Conservation (phyloP, 2,888 invertebrate species). For the Oscheius sp. region DNA sequence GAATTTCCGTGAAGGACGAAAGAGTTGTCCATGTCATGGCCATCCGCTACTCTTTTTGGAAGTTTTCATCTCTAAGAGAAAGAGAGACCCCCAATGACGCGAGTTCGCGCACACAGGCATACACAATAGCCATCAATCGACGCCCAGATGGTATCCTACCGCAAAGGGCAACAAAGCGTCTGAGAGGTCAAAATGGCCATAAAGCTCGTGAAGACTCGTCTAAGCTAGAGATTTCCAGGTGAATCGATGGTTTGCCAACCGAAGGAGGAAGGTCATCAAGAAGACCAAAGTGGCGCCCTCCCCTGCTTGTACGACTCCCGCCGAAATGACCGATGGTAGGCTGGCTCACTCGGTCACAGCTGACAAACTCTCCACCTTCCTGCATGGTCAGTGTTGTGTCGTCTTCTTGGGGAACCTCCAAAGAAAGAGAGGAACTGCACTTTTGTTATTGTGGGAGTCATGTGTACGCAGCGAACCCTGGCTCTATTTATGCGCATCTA, state of each 20-base stretch:
- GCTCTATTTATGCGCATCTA: neutral
- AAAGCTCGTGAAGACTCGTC: neutral
- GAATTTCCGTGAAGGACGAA: neutral
- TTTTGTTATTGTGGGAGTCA: neutral
- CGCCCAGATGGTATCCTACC: constrained; percentile 26
- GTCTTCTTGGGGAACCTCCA: neutral
- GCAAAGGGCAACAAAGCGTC: constrained; percentile 28
- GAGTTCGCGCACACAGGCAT: neutral
- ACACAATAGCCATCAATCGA: constrained; percentile 28
- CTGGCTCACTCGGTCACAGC: neutral
- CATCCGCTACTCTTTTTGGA: neutral
- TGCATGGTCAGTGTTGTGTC: constrained; percentile 23
- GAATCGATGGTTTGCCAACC: constrained; percentile 52
- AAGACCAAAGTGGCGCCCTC: constrained; percentile 17
- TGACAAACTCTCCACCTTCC: neutral
- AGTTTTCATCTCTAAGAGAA: neutral
- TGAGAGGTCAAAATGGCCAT: neutral
- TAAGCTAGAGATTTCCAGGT: constrained; percentile 42
- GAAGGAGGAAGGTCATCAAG: constrained; percentile 45
- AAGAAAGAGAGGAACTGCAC: neutral
- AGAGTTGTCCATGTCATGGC: constrained; percentile 16
- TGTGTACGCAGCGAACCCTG: neutral
- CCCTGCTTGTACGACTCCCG: constrained; percentile 11
- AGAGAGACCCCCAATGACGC: constrained; percentile 3
- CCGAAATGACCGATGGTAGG: constrained; percentile 13